Conservation (phyloP, 2,113 vertebrate genomes). For the Chamaea fasciata region DNA sequence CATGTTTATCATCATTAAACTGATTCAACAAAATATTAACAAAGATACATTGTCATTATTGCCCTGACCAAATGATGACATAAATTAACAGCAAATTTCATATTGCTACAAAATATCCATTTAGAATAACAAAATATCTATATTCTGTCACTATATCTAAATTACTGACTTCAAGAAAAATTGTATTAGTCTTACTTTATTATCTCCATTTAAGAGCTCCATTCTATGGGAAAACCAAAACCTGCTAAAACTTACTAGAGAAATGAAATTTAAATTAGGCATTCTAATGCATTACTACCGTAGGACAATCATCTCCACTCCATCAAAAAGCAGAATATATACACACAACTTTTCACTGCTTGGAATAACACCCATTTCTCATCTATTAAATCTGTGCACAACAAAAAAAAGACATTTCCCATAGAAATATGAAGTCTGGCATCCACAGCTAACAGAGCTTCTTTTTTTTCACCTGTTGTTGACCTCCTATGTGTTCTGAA, state of each 20-base stretch:
- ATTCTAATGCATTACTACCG: not conserved
- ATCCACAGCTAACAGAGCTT: not conserved
- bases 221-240: not conserved
- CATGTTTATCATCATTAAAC: slow-evolving; percentile 14
- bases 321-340: not conserved
- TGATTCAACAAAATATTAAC: slow-evolving; percentile 32
- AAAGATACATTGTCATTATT: not conserved
- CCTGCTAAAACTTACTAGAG: not conserved
- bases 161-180: not conserved
- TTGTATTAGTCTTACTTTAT: not conserved
- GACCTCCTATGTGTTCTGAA: not conserved
- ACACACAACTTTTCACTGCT: not conserved
- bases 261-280: not conserved
- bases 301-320: not conserved
- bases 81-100: slow-evolving; percentile 1
- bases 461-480: not conserved
- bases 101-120: not conserved
- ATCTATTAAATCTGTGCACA: not conserved
- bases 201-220: not conserved
- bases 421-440: not conserved
- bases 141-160: not conserved
- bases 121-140: not conserved
- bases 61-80: not conserved
- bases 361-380: not conserved
- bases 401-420: not conserved